Evolutionary conservation across 2,797 vertebrate genomes (phyloP), one percentile per base, ranked within the genome.

Genomic region (Cygnus olor): DNA sequence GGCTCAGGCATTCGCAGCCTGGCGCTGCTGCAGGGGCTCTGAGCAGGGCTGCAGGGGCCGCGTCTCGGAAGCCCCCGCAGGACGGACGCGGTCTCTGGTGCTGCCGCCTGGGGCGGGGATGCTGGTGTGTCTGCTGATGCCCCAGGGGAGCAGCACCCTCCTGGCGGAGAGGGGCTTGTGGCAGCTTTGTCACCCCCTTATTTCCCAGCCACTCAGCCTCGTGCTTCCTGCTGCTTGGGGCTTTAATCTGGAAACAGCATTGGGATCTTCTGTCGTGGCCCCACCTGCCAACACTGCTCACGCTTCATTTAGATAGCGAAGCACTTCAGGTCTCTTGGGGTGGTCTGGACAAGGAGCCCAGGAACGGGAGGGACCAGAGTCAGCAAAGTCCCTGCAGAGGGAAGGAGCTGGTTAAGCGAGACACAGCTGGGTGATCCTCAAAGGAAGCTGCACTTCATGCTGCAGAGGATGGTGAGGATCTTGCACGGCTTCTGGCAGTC

Each of bases 271-370:
- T 21, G 24, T 14, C 30, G 3, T 13, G 27, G 6, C 58, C 54
- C 44, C 1, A 0, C 19, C 1, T 28, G 40, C 22, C 47, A 25
- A 3, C 20, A 0, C n/a, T 1, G 2, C 14, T 81, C 36, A 13
- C 4, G 1, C n/a, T 42, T 61, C 44, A 3, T 45, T 38, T 17
- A 36, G 69, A 6, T 25, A 18, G 42, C 10, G 12, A 49, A 51
- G 15, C 7, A 0, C 14, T 7, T 25, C 7, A 4, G 10, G 27
- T 13, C 8, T 72, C 1, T 0, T 30, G 58, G 34, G 56, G 49
- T 22, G 63, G 83, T 51, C 11, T 0, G 3, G 69, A 42, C 73
- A 69, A 47, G 45, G 63, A 71, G 24, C 9, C 30, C 65, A 54
- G 17, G 24, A 45, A n/a, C 1, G 2, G 36, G 9, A 6, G 51